phyloP scores from a whole-genome alignment of 2,888 invertebrate genomes.

The Sarcophaga variegata region DNA sequence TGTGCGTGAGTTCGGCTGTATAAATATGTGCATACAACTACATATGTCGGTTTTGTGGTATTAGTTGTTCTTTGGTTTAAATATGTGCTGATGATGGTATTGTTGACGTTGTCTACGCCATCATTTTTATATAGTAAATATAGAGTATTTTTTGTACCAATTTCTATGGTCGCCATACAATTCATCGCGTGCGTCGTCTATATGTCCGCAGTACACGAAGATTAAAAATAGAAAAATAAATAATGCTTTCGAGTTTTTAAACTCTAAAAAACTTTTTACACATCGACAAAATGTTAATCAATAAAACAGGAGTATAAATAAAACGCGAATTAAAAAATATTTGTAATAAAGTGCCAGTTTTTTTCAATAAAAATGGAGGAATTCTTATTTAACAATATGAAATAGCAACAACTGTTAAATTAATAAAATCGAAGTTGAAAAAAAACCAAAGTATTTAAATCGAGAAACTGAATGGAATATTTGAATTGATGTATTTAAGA shows the following conservation, averaged over 20 bases:
- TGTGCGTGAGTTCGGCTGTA: constrained; percentile 9
- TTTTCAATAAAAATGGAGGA: too few species aligned
- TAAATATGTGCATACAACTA: constrained; percentile 2
- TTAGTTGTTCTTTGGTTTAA: constrained; percentile 25
- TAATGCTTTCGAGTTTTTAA: constrained; percentile 26
- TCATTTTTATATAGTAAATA: constrained; percentile 47
- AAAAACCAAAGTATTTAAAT: background rate
- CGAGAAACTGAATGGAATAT: too few species aligned
- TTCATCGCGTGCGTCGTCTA: constrained; percentile 64
- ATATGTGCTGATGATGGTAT: constrained; percentile 33
- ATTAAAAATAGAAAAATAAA: constrained; percentile 57
- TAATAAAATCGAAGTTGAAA: background rate
- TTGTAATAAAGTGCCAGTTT: background rate
- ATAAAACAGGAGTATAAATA: background rate
- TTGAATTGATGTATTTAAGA: too few species aligned
- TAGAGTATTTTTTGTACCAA: constrained; percentile 33
- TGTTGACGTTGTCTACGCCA: constrained; percentile 56
- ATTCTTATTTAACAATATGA: background rate
- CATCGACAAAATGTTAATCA: background rate
- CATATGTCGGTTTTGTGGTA: constrained; percentile 22
- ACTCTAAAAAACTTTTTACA: constrained; percentile 32
- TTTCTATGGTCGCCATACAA: constrained; percentile 48
- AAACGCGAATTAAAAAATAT: background rate
- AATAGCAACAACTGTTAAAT: background rate
- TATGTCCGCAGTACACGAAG: constrained; percentile 71